These are phyloP conservation scores for Luffia ferchaultella DNA, from an alignment of 2,888 invertebrate genomes.

Conservation along the genomic window DNA sequence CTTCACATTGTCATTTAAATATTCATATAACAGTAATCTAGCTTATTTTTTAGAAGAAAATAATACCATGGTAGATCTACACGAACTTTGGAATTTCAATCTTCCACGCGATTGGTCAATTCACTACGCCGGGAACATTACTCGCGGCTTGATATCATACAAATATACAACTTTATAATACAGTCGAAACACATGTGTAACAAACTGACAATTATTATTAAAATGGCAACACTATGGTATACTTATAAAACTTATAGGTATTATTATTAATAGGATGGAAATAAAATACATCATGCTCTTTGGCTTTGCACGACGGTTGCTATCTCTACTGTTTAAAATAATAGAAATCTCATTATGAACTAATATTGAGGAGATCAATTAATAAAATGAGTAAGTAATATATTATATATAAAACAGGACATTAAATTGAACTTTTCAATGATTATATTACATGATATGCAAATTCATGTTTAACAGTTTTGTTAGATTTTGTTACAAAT, in stretches of 20 bases:
- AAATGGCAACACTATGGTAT: conserved; percentile 62
- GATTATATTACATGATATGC: conserved; percentile 45
- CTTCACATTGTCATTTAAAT: conserved; percentile 73
- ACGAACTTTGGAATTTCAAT: conserved; percentile 30
- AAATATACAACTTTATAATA: conserved; percentile 62
- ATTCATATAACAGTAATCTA: conserved; percentile 68
- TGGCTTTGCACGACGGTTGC: conserved; percentile 60
- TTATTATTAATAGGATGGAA: conserved; percentile 48
- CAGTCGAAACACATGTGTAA: conserved; percentile 50
- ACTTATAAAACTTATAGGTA: conserved; percentile 52
- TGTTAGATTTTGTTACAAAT: not conserved
- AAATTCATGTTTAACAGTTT: conserved; percentile 30
- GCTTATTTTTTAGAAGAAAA: conserved; percentile 59
- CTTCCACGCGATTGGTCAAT: conserved; percentile 59
- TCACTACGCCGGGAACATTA: conserved; percentile 41
- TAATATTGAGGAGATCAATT: conserved; percentile 44
- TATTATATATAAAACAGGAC: conserved; percentile 12
- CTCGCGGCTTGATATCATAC: conserved; percentile 47
- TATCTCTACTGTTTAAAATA: conserved; percentile 34
- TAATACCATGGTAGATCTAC: conserved; percentile 62
- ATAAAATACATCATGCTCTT: conserved; percentile 64
- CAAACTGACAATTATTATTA: conserved; percentile 47
- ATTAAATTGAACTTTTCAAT: no score
- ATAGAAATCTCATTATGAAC: conserved; percentile 45
- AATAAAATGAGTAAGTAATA: conserved; percentile 38